Evolutionary conservation across 2,113 vertebrate species (phyloP).

Genomic region (Antechinus flavipes): DNA sequence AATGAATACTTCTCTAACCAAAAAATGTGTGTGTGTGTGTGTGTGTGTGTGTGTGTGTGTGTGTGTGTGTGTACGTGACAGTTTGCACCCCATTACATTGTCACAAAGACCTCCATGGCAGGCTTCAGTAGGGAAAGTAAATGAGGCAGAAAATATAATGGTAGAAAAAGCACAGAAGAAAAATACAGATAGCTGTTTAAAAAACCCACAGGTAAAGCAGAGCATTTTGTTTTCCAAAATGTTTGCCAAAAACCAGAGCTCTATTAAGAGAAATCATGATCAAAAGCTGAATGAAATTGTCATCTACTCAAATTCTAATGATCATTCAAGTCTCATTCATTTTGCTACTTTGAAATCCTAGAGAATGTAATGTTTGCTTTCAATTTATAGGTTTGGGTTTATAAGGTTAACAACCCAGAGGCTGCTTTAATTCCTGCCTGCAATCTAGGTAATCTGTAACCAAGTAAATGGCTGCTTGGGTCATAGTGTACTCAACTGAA

Average conservation of each 20-base stretch:
- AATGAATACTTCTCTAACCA: neutral
- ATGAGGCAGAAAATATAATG: slow-evolving; percentile 69
- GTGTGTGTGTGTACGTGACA: slow-evolving; percentile 41
- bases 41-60: slow-evolving; percentile 7
- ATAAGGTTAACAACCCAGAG: neutral
- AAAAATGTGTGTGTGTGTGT: slow-evolving; percentile 50
- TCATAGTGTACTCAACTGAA: neutral
- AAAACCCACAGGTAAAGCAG: slow-evolving; percentile 31
- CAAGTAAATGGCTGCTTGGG: neutral
- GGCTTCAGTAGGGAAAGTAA: slow-evolving; percentile 72
- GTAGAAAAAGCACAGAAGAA: slow-evolving; percentile 68
- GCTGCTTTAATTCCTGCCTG: neutral
- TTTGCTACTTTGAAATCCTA: neutral
- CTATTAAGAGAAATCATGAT: slow-evolving; percentile 34
- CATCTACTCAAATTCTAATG: neutral
- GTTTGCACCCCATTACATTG: slow-evolving; percentile 5
- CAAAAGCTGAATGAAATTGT: slow-evolving; percentile 18
- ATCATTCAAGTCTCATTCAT: neutral
- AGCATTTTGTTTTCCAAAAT: slow-evolving; percentile 1
- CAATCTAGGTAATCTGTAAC: neutral
- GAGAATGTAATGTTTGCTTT: neutral
- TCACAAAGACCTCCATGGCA: slow-evolving; percentile 63
- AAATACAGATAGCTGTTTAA: slow-evolving; percentile 63
- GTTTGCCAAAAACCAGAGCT: slow-evolving; percentile 36
- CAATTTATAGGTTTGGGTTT: neutral